Evolutionary conservation across 2,888 invertebrate species (phyloP), one percentile per base, ranked within the genome.

Genomic region (Eupeodes latifasciatus): DNA sequence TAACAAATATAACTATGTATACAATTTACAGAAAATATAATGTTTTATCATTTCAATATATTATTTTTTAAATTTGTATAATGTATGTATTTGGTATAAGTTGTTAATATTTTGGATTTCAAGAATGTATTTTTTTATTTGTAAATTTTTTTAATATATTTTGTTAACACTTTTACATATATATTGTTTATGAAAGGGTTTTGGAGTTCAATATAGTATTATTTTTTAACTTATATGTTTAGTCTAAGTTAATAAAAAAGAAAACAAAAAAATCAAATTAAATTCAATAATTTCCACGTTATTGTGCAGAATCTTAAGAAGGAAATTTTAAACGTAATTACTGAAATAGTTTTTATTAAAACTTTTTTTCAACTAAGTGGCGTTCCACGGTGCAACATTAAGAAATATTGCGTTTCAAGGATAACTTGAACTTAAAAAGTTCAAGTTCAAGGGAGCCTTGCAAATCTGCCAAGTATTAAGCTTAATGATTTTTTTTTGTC

Each of bases 131-230:
- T 1, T 44, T 62, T 62, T 47, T 47, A 12, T 49, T 36, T 69
- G 69, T 69, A 69, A 53, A 69, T 69, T 69, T 69, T 55, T 16
- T 69, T 55, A 12, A 69, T 53, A 67, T 51, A 36, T 69, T 36
- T 53, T 69, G 53, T 40, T 53, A 40, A 69, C 3, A 40, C 40
- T 40, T 40, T 53, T 62, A 44, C 4, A 4, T n/a, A 53, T 53
- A 47, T 27, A 2, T 19, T 47, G 14, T 19, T 7, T 19, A 27
- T 66, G 5, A 1, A 66, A 44, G 14, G 19, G 14, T 66, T 49
- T 27, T 49, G 5, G 10, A 36, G 10, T 36, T 61, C n/a, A 40
- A 11, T 44, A 62, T 40, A 53, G 55, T 12, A 53, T 53, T 53
- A n/a, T 67, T 27, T 27, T 1, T 27, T 47, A 49, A 34, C 27